phyloP scores from a whole-genome alignment of 2,888 invertebrate species.

The Mellilla xanthometata region DNA sequence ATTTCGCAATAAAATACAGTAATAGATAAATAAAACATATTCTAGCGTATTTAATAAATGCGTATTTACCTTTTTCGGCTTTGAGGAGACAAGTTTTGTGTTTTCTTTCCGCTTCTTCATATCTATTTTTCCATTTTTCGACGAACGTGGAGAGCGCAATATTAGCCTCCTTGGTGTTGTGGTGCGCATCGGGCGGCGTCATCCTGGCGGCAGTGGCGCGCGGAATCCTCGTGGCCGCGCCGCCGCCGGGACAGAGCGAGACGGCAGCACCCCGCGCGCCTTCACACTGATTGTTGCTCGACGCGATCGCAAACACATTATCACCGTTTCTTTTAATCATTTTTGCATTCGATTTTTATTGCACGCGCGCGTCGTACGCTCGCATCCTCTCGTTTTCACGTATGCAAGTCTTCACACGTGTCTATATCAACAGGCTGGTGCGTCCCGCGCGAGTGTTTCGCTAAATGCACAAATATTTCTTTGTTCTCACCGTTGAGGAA shows the following conservation, averaged over 20 bases:
- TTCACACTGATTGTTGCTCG: conserved; percentile 78
- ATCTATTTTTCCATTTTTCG: conserved; percentile 86
- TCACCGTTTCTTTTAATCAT: conserved; percentile 81
- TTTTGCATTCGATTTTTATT: conserved; percentile 76
- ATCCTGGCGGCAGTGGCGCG: conserved; percentile 77
- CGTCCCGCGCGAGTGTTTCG: conserved; percentile 54
- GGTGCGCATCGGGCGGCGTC: conserved; percentile 78
- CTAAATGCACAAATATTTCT: conserved; percentile 58
- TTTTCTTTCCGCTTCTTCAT: conserved; percentile 87
- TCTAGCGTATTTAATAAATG: conserved; percentile 24
- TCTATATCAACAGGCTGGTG: conserved; percentile 74
- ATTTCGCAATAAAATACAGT: conserved; percentile 27
- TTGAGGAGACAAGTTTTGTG: conserved; percentile 86
- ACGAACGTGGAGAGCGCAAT: conserved; percentile 76
- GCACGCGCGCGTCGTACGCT: conserved; percentile 65
- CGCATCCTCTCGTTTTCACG: conserved; percentile 68
- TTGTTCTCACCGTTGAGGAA: conserved; percentile 73
- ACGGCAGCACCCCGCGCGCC: conserved; percentile 67
- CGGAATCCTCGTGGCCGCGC: conserved; percentile 74
- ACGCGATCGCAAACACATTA: conserved; percentile 81
- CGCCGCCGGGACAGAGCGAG: conserved; percentile 63
- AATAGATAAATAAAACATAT: conserved; percentile 33
- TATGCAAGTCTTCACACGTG: conserved; percentile 67
- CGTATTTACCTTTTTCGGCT: conserved; percentile 86
- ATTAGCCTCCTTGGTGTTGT: conserved; percentile 72